phyloP scores from a whole-genome alignment of 2,888 invertebrate genomes.

The Scaptomyza tumidula region DNA sequence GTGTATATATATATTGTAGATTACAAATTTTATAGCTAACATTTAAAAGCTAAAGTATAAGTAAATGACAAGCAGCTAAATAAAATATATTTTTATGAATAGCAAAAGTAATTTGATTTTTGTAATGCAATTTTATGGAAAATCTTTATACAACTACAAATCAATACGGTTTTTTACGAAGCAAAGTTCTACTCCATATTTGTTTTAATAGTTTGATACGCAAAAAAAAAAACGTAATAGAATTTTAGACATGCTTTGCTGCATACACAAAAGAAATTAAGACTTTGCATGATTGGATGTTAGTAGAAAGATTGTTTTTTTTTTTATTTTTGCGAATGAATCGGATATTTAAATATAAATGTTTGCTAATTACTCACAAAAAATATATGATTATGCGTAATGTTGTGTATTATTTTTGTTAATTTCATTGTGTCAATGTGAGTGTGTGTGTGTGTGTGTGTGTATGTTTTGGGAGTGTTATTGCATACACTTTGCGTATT shows the following conservation, averaged over 20 bases:
- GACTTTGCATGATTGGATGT: conserved; percentile 37
- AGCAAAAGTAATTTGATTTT: too few species aligned
- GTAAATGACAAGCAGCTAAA: conserved; percentile 13
- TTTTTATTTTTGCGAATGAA: conserved; percentile 7
- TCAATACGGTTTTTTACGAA: conserved; percentile 4
- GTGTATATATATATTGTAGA: conserved; percentile 18
- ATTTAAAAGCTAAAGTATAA: conserved; percentile 1
- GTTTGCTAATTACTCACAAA: conserved; percentile 49
- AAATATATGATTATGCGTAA: conserved; percentile 51
- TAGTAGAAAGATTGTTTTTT: conserved; percentile 31
- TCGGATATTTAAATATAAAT: conserved; percentile 49
- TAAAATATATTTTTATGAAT: neutral
- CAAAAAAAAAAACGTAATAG: neutral
- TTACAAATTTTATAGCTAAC: conserved; percentile 8
- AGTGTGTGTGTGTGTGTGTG: conserved; percentile 11
- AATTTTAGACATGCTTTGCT: conserved; percentile 30
- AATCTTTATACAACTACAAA: conserved; percentile 8
- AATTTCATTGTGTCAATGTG: conserved; percentile 46
- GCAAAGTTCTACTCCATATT: conserved; percentile 1
- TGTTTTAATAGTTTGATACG: neutral
- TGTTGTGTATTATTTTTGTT: conserved; percentile 50
- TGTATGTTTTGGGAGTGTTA: too few species aligned
- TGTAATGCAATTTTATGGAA: neutral
- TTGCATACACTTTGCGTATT: conserved; percentile 17
- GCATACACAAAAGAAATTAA: conserved; percentile 21